These are phyloP conservation scores for Drosophila hawaiiensis DNA, from an alignment of 2,888 invertebrate genomes.

Conservation along the genomic window DNA sequence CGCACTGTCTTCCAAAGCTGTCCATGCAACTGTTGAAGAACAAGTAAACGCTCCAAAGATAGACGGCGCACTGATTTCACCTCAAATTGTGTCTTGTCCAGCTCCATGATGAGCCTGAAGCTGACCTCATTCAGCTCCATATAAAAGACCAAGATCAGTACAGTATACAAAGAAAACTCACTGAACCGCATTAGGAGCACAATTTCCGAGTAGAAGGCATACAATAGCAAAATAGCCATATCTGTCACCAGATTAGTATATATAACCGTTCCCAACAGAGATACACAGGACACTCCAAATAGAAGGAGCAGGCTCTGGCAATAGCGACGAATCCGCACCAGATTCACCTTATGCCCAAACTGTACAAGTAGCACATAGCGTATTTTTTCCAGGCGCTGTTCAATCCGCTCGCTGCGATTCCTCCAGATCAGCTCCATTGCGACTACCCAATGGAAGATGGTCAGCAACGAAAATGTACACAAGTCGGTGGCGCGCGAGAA, in stretches of 20 bases:
- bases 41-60: conserved; percentile 37
- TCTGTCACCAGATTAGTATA: conserved; percentile 8
- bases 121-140: conserved; percentile 47
- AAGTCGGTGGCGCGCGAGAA: conserved; percentile 67
- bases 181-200: conserved; percentile 60
- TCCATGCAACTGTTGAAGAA: conserved; percentile 67
- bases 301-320: conserved; percentile 37
- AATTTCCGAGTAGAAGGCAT: conserved; percentile 67
- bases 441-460: conserved; percentile 34
- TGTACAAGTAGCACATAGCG: conserved; percentile 37
- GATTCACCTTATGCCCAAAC: conserved; percentile 39
- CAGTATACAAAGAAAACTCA: conserved; percentile 64
- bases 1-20: conserved; percentile 60
- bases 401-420: conserved; percentile 43
- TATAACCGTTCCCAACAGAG: conserved; percentile 1
- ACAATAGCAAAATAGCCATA: conserved; percentile 17
- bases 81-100: conserved; percentile 49
- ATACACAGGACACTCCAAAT: neutral
- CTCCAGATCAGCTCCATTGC: conserved; percentile 59
- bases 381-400: conserved; percentile 46
- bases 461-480: conserved; percentile 44
- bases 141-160: conserved; percentile 51
- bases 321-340: conserved; percentile 33
- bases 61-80: conserved; percentile 23
- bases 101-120: conserved; percentile 25